A percentile compares a stretch with the other conserved stretches of the same genome.
These are phyloP conservation scores for Sericinus montela DNA, from an alignment of 2,888 invertebrate genomes.

Conservation along the genomic window DNA sequence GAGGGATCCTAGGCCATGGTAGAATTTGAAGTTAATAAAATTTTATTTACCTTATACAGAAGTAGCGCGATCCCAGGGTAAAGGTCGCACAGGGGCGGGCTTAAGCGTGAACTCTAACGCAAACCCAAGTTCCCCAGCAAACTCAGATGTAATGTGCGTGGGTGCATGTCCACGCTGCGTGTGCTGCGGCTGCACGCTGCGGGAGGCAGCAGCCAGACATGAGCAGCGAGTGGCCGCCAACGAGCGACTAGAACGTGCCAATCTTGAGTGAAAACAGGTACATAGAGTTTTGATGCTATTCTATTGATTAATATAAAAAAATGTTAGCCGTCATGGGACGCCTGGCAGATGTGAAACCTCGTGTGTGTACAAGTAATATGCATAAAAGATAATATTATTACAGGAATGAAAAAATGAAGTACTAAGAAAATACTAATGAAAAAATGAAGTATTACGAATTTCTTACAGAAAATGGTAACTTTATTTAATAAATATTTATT, in stretches of 20 bases:
- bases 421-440: too few species aligned
- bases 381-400: too few species aligned
- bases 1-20: too few species aligned
- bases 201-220: conserved; percentile 88
- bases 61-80: conserved; percentile 6
- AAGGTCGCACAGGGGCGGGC: conserved; percentile 29
- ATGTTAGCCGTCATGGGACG: too few species aligned
- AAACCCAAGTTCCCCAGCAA: conserved; percentile 20
- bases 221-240: conserved; percentile 88
- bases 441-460: too few species aligned
- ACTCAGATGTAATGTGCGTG: conserved; percentile 31
- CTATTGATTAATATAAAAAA: too few species aligned
- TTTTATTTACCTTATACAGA: neutral
- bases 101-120: conserved; percentile 26
- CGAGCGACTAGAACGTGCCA: conserved; percentile 87
- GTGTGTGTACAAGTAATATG: too few species aligned
- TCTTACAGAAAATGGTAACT: too few species aligned
- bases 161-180: conserved; percentile 50
- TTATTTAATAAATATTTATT: too few species aligned
- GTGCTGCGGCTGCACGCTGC: conserved; percentile 78
- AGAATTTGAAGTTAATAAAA: too few species aligned
- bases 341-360: too few species aligned
- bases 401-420: too few species aligned
- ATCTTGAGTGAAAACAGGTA: conserved; percentile 89
- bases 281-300: neutral